These are phyloP conservation scores for Troides aeacus DNA, from an alignment of 2,888 invertebrate species.

Conservation along the genomic window DNA sequence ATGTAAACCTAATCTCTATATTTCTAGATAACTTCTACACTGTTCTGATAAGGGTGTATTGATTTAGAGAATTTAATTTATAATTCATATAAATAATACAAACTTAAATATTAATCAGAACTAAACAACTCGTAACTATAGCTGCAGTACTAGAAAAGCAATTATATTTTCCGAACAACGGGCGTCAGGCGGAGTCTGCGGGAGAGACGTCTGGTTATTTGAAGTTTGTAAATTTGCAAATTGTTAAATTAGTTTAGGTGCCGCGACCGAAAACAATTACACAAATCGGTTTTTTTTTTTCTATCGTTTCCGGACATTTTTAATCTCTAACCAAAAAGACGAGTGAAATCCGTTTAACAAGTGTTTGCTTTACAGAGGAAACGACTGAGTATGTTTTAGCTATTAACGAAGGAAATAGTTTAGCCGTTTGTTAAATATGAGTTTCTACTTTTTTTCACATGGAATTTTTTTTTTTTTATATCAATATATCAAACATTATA, in stretches of 20 bases:
- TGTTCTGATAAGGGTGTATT: neutral
- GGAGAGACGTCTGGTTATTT: slow-evolving; percentile 25
- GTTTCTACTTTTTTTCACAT: neutral
- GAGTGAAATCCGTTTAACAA: no score
- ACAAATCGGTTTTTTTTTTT: neutral
- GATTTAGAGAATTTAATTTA: neutral
- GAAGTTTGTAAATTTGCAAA: slow-evolving; percentile 28
- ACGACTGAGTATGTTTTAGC: no score
- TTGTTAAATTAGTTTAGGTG: slow-evolving; percentile 23
- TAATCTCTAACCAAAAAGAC: no score
- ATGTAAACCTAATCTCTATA: neutral
- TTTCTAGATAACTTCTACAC: neutral
- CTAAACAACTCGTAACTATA: slow-evolving; percentile 21
- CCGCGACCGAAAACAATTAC: neutral
- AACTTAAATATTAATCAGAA: slow-evolving; percentile 19
- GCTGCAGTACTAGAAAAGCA: slow-evolving; percentile 28
- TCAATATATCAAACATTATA: neutral
- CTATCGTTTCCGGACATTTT: neutral
- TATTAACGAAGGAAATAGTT: no score
- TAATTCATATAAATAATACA: neutral
- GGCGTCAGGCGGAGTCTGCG: slow-evolving; percentile 17
- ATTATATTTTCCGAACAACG: slow-evolving; percentile 29
- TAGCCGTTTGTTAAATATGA: no score
- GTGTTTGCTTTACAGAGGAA: no score
- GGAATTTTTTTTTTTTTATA: neutral